Evolutionary conservation across 2,888 invertebrate species (phyloP), one percentile per base, ranked within the genome.

Genomic region (Xestia xanthographa): DNA sequence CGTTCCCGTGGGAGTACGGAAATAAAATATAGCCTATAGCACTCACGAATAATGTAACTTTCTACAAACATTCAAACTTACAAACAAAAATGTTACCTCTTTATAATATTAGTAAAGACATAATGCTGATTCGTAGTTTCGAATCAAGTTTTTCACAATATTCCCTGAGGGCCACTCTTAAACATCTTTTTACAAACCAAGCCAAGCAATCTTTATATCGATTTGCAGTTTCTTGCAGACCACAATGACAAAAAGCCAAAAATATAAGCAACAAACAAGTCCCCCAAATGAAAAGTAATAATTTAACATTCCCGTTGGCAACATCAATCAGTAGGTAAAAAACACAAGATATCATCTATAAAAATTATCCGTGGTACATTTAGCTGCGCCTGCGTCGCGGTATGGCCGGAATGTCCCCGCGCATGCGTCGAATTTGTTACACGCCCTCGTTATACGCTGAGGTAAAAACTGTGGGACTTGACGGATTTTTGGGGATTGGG

Each of bases 361-460:
- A 89, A 88, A 90, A 94, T 93, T 93, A 93, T 93, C 84, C 83
- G 77, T 90, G 92, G 93, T 90, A 90, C 92, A 93, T 94, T 93
- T 93, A 91, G 87, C n/a, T 84, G 83, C 77, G 77, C 83, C 80
- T 71, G 83, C 85, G 90, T 75, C 84, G 75, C 84, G 92, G 94
- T 91, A 94, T 92, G 93, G 83, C 79, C 76, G 89, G 91, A 89
- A 91, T 91, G 91, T 88, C 83, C 82, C 83, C 66, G 82, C 88
- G 87, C 89, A 90, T 92, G 92, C 90, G 92, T 93, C 93, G 93
- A 92, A 95, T 95, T 94, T 93, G 94, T 93, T 92, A 94, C 94
- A 93, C 92, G 88, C 87, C 79, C 93, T 93, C 93, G 92, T 93
- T 93, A 92, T 90, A 87, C 86, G 88, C 83, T 72, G 71, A 53